Conservation (phyloP, 1,140 invertebrate species). For the Macrostomum lignano region DNA sequence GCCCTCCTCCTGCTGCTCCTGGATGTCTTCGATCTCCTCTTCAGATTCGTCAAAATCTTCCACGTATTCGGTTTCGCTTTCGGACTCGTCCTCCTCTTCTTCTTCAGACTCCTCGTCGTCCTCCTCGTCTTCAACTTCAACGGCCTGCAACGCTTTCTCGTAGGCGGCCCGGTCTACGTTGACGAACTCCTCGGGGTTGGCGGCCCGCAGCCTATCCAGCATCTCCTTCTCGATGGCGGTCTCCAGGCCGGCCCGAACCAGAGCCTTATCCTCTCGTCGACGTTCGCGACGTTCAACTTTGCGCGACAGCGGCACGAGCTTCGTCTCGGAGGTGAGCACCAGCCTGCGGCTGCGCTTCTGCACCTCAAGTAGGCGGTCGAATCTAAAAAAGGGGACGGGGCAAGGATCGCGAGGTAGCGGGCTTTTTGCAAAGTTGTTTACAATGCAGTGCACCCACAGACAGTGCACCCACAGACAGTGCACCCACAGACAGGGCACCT, state of each 20-base stretch:
- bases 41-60: conserved; percentile 2
- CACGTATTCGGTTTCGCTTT: conserved; percentile 1
- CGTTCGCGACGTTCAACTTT: conserved; percentile 75
- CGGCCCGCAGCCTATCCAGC: conserved; percentile 53
- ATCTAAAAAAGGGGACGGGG: too few relatives aligned
- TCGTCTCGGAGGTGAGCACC: conserved; percentile 36
- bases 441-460: too few relatives aligned
- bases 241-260: conserved; percentile 73
- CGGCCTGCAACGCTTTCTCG: too few relatives aligned
- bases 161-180: background rate
- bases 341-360: conserved; percentile 1
- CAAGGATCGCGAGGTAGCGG: too few relatives aligned
- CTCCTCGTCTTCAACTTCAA: too few relatives aligned
- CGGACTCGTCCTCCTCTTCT: background rate
- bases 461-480: too few relatives aligned
- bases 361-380: conserved; percentile 22
- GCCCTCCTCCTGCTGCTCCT: too few relatives aligned
- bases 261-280: conserved; percentile 69
- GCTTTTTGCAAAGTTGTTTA: too few relatives aligned
- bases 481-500: too few relatives aligned
- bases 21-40: conserved; percentile 3
- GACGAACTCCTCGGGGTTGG: background rate
- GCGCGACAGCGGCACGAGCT: conserved; percentile 60
- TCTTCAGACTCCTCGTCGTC: background rate
- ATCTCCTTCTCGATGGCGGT: conserved; percentile 82